Percentiles rank a stretch among this genome's conserved stretches.
These are phyloP conservation scores for Octodon degus DNA, from an alignment of 2,113 vertebrate species.

Conservation along the genomic window DNA sequence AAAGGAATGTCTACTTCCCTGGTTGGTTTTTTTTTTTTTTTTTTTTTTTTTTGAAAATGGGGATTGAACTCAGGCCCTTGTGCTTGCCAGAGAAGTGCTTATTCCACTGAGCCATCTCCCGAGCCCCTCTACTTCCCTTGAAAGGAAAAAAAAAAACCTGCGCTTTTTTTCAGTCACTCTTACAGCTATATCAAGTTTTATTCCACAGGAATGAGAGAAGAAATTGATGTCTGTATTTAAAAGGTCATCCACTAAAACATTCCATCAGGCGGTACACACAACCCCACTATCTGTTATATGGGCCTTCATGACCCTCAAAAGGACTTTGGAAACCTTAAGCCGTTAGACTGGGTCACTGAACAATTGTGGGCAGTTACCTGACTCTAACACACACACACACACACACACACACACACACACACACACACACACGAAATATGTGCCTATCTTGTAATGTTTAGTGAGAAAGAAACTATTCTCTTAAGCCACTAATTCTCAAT, in stretches of 20 bases:
- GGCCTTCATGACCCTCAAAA: neutral
- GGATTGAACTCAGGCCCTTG: too few relatives aligned
- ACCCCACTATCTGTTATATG: rapidly evolving
- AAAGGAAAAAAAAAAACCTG: neutral
- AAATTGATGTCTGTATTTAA: neutral
- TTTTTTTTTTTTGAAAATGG: too few relatives aligned
- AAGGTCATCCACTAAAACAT: neutral
- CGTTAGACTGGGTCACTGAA: neutral
- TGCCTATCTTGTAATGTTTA: neutral
- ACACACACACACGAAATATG: neutral
- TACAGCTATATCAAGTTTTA: neutral
- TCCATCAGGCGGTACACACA: neutral
- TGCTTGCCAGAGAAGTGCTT: too few relatives aligned
- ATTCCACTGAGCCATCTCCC: too few relatives aligned
- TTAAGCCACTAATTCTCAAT: neutral
- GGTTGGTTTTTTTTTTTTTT: neutral
- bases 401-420: neutral
- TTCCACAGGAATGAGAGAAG: neutral
- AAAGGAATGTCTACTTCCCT: neutral
- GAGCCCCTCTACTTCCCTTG: too few relatives aligned
- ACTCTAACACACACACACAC: neutral
- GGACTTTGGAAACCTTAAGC: neutral
- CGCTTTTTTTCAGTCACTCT: neutral
- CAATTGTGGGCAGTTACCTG: neutral
- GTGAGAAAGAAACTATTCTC: neutral